phyloP scores from a whole-genome alignment of 2,113 vertebrate genomes.

The Cynopterus brachyotis region DNA sequence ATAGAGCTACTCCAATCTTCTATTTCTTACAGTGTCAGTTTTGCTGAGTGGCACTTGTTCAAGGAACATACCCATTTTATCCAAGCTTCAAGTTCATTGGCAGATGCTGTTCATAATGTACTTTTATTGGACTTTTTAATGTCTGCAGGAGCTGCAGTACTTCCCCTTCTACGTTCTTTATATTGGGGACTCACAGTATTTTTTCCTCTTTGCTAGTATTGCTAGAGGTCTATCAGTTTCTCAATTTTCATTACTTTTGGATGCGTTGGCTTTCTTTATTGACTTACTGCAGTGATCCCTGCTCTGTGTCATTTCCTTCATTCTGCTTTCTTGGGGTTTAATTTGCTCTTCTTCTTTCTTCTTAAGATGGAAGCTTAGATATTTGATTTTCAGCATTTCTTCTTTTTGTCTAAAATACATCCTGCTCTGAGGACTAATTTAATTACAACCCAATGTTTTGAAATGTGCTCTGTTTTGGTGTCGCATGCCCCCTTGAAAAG shows the following conservation, averaged over 20 bases:
- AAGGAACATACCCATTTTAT: too few species aligned
- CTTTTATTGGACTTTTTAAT: rapidly evolving
- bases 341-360: background rate
- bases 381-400: background rate
- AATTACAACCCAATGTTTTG: background rate
- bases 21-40: background rate
- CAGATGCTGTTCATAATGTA: background rate
- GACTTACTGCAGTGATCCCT: background rate
- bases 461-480: background rate
- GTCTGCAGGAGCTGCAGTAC: background rate
- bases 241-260: background rate
- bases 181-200: background rate
- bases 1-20: background rate
- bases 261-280: background rate
- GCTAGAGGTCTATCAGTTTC: too few species aligned
- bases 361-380: background rate
- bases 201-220: background rate
- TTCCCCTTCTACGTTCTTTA: background rate
- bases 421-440: background rate
- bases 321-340: background rate
- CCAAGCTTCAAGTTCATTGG: too few species aligned
- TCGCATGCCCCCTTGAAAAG: background rate
- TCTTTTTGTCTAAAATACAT: background rate
- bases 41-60: background rate
- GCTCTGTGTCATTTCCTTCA: background rate